Conservation (phyloP, 2,113 vertebrate genomes). For the Solenodon paradoxus region DNA sequence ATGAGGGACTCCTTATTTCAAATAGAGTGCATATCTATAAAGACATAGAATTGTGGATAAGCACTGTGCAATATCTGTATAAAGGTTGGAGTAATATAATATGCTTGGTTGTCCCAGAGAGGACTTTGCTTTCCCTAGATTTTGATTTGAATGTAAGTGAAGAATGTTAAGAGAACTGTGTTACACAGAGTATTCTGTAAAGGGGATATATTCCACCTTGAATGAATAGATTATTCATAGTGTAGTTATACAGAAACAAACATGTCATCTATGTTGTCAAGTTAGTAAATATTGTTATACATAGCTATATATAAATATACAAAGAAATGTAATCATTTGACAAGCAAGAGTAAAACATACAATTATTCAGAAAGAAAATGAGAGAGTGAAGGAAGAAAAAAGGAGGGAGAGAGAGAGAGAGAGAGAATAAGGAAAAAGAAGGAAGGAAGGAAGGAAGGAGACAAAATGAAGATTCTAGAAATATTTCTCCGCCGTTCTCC, state of each 20-base stretch:
- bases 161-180: no score
- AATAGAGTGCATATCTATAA: background rate
- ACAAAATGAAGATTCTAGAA: background rate
- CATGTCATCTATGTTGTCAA: background rate
- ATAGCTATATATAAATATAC: no score
- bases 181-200: background rate
- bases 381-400: no score
- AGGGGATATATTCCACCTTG: background rate
- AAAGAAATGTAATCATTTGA: background rate
- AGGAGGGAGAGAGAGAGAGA: background rate
- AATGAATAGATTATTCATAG: background rate
- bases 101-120: background rate
- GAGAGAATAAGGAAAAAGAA: background rate
- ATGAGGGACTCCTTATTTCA: background rate
- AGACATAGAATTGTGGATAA: background rate
- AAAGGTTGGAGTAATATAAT: background rate
- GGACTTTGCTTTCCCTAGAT: background rate
- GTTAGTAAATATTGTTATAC: background rate
- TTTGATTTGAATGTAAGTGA: background rate
- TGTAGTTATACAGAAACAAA: background rate
- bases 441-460: no score
- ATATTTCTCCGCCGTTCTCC: background rate
- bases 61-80: background rate
- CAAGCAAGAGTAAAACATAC: background rate
- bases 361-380: background rate